Evolutionary conservation across 2,113 vertebrate species (phyloP).

Genomic region (Chloropsis cyanopogon): DNA sequence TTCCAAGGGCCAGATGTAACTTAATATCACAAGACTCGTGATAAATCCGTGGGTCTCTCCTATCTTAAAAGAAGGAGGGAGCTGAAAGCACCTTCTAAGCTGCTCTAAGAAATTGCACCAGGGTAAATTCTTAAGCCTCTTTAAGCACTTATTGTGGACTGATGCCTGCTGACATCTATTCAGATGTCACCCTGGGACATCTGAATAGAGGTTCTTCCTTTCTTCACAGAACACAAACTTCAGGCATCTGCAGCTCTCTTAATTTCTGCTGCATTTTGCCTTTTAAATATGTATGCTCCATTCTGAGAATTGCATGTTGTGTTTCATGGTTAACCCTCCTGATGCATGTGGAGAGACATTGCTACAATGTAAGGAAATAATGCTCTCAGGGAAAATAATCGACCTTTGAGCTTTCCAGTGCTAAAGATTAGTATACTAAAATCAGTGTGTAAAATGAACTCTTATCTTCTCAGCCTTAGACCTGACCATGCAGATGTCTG

Average conservation of each 20-base stretch:
- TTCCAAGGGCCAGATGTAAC: not conserved
- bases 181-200: too few species aligned
- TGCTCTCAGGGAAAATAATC: not conserved
- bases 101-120: not conserved
- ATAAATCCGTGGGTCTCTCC: not conserved
- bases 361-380: not conserved
- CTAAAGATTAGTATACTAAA: not conserved
- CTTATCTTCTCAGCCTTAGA: not conserved
- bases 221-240: not conserved
- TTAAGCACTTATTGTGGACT: not conserved
- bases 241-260: not conserved
- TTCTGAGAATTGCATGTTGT: not conserved
- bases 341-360: not conserved
- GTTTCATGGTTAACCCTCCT: not conserved
- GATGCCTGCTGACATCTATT: not conserved
- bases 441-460: not conserved
- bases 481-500: not conserved
- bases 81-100: not conserved
- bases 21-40: accelerated
- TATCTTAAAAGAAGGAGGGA: not conserved
- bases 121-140: not conserved
- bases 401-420: not conserved
- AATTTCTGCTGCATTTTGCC: not conserved
- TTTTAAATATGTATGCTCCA: accelerated
- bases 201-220: not conserved